Percentiles rank a stretch among this genome's conserved stretches.
Evolutionary conservation across 2,888 invertebrate genomes (phyloP).

Genomic region (Ochlodes sylvanus): DNA sequence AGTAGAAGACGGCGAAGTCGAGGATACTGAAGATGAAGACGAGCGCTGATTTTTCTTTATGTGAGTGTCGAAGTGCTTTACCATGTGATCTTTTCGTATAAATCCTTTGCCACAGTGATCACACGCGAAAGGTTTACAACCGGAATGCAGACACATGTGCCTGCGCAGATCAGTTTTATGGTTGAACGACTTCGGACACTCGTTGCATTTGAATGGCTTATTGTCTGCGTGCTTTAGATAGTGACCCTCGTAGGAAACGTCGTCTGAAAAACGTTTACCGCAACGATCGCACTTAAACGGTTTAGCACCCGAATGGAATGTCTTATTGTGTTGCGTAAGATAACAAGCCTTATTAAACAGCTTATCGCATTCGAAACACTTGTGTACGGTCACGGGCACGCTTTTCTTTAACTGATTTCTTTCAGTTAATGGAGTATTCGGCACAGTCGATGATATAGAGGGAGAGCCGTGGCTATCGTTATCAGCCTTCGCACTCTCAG

Average conservation of each 20-base stretch:
- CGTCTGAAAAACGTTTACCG: conserved; percentile 92
- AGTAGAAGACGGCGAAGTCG: conserved; percentile 55
- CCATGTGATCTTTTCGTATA: conserved; percentile 96
- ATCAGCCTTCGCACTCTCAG: conserved; percentile 75
- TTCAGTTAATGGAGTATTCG: conserved; percentile 74
- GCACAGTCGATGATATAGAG: conserved; percentile 70
- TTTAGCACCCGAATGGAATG: conserved; percentile 94
- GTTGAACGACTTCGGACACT: conserved; percentile 95
- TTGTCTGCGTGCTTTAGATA: conserved; percentile 91
- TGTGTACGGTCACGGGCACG: conserved; percentile 74
- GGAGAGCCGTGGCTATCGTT: conserved; percentile 67
- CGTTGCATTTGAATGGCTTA: conserved; percentile 94
- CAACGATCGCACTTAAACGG: conserved; percentile 94
- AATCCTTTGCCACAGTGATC: conserved; percentile 94
- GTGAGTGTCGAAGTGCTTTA: conserved; percentile 94
- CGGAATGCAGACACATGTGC: conserved; percentile 95
- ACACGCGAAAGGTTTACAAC: conserved; percentile 93
- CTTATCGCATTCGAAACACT: conserved; percentile 93
- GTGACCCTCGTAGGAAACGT: conserved; percentile 89
- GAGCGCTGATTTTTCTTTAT: conserved; percentile 83
- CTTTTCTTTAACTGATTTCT: conserved; percentile 72
- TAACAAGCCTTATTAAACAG: conserved; percentile 94
- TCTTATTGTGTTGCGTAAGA: conserved; percentile 95
- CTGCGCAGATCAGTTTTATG: conserved; percentile 95
- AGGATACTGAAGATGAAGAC: conserved; percentile 60